phyloP scores from a whole-genome alignment of 2,113 vertebrate species.

The Eurypyga helias region DNA sequence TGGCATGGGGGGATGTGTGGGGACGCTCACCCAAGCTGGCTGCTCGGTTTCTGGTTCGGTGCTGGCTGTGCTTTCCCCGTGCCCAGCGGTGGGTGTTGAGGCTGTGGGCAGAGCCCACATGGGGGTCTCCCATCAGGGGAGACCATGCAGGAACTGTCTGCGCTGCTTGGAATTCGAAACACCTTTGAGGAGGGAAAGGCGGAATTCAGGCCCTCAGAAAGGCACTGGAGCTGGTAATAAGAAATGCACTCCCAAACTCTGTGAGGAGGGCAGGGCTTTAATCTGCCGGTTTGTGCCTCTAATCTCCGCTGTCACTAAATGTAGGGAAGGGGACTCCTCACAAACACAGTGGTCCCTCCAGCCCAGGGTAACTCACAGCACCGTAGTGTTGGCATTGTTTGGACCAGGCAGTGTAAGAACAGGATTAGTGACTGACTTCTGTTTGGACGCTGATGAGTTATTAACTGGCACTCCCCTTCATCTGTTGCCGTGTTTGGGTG shows the following conservation, averaged over 20 bases:
- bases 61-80: background rate
- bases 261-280: background rate
- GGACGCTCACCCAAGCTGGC: background rate
- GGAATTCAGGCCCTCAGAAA: background rate
- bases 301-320: background rate
- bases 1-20: background rate
- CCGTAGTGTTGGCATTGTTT: rapidly evolving
- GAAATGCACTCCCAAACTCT: background rate
- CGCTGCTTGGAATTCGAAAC: rapidly evolving
- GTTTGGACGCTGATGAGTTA: background rate
- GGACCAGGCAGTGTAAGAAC: background rate
- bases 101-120: background rate
- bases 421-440: background rate
- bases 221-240: background rate
- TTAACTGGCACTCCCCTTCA: background rate
- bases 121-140: too few relatives aligned
- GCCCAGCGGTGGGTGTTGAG: background rate
- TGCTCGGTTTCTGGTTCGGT: background rate
- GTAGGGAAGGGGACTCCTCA: background rate
- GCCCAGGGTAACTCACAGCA: background rate
- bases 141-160: background rate
- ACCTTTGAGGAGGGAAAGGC: background rate
- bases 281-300: background rate
- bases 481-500: rapidly evolving
- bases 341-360: background rate